These are phyloP conservation scores for Druon quercuslanigerum DNA, from an alignment of 1,140 invertebrate genomes.

Conservation along the genomic window DNA sequence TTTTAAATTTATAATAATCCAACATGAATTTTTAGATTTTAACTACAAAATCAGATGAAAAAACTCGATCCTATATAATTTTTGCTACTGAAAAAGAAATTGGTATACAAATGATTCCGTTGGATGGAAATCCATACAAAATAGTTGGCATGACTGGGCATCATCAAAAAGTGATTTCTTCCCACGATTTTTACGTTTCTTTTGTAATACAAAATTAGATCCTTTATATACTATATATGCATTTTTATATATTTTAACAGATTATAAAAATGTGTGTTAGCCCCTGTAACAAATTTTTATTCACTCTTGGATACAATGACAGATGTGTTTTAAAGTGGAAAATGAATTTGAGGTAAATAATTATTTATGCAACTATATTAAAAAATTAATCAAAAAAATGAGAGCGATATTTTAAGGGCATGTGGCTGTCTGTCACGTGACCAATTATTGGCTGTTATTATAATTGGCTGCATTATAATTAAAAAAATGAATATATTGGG, in stretches of 20 bases:
- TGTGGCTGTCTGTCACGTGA: too few species aligned
- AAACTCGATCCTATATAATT: constrained; percentile 74
- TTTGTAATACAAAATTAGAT: constrained; percentile 25
- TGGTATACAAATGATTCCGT: constrained; percentile 81
- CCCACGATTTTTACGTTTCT: constrained; percentile 31
- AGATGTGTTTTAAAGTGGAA: constrained; percentile 78
- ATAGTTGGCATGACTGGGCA: constrained; percentile 81
- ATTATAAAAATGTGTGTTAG: constrained; percentile 65
- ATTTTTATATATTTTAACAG: constrained; percentile 55
- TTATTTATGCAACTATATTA: too few species aligned
- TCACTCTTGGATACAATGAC: constrained; percentile 78
- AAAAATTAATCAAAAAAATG: too few species aligned
- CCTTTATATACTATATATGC: neutral
- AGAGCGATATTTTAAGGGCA: too few species aligned
- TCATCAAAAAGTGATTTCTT: constrained; percentile 74
- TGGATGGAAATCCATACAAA: constrained; percentile 85
- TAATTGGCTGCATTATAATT: too few species aligned
- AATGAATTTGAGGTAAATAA: constrained; percentile 76
- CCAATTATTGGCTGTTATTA: too few species aligned
- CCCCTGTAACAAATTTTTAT: constrained; percentile 74
- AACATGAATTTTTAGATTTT: constrained; percentile 48
- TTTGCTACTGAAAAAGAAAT: constrained; percentile 81
- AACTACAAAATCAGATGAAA: constrained; percentile 46
- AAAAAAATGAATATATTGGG: too few species aligned
- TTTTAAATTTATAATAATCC: constrained; percentile 14